Conservation (phyloP, 2,888 invertebrate species). For the Phasia obesa region DNA sequence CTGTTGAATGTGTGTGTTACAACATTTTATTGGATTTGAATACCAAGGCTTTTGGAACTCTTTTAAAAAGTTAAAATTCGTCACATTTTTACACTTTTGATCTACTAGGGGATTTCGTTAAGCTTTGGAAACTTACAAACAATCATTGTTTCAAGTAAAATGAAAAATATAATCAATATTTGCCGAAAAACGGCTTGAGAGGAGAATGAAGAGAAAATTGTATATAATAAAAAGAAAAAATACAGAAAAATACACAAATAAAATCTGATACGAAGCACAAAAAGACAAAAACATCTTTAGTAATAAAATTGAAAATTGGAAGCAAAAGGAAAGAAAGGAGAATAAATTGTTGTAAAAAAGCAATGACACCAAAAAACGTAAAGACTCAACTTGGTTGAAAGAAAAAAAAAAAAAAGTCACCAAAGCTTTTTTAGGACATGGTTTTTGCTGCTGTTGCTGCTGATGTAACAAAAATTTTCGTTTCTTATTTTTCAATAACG, state of each 20-base stretch:
- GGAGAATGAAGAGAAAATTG: background rate
- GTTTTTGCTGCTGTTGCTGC: constrained; percentile 17
- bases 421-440: constrained; percentile 52
- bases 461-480: constrained; percentile 47
- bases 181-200: background rate
- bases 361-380: constrained; percentile 40
- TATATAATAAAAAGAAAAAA: constrained; percentile 1
- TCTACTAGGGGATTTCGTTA: too few species aligned
- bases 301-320: constrained; percentile 44
- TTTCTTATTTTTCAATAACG: constrained; percentile 34
- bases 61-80: too few species aligned
- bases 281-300: constrained; percentile 54
- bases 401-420: constrained; percentile 24
- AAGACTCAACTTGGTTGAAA: constrained; percentile 8
- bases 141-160: too few species aligned
- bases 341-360: constrained; percentile 4
- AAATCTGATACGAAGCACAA: constrained; percentile 51
- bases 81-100: too few species aligned
- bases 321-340: constrained; percentile 14
- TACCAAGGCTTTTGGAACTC: too few species aligned
- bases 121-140: too few species aligned
- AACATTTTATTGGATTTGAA: too few species aligned
- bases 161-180: too few species aligned
- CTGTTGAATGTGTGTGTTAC: too few species aligned
- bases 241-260: constrained; percentile 36